Percentiles rank a stretch among this genome's conserved stretches.
Evolutionary conservation across 2,113 vertebrate genomes (phyloP).

Genomic region (Tupaia tana): DNA sequence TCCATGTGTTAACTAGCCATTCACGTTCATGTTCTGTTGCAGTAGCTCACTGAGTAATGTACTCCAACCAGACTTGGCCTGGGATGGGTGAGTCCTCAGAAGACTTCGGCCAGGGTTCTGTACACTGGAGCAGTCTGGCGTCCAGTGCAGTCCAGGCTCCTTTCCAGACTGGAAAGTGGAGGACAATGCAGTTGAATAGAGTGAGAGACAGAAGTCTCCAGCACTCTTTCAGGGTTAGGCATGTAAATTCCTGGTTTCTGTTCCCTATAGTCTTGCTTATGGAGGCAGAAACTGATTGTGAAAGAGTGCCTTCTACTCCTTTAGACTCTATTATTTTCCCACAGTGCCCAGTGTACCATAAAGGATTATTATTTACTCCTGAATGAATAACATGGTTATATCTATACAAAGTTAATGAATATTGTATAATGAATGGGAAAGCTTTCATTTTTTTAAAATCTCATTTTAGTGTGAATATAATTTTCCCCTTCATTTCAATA

Average conservation of each 20-base stretch:
- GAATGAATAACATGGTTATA: conserved; percentile 17
- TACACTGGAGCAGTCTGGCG: not conserved
- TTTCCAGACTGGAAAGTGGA: not conserved
- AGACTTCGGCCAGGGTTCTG: not conserved
- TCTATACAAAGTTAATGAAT: conserved; percentile 30
- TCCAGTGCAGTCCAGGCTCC: not conserved
- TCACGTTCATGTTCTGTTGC: not conserved
- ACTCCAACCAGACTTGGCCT: not conserved
- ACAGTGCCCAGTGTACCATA: not conserved
- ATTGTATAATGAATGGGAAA: conserved; percentile 8
- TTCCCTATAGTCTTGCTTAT: not conserved
- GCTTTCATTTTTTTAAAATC: not conserved
- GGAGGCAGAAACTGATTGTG: conserved; percentile 46
- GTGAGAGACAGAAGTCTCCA: not conserved
- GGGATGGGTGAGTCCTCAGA: not conserved
- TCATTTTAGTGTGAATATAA: conserved; percentile 45
- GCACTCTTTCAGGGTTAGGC: not conserved
- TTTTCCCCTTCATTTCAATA: conserved; percentile 40
- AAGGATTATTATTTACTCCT: not conserved
- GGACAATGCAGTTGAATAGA: not conserved
- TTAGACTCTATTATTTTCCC: not conserved
- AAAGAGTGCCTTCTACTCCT: not conserved
- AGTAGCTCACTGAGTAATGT: conserved; percentile 10
- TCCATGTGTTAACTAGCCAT: not conserved
- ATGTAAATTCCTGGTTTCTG: not conserved